A percentile compares a stretch with the other conserved stretches of the same genome.
These are phyloP conservation scores for Forbesichthys papilliferus DNA, from an alignment of 2,113 vertebrate species.

Conservation along the genomic window DNA sequence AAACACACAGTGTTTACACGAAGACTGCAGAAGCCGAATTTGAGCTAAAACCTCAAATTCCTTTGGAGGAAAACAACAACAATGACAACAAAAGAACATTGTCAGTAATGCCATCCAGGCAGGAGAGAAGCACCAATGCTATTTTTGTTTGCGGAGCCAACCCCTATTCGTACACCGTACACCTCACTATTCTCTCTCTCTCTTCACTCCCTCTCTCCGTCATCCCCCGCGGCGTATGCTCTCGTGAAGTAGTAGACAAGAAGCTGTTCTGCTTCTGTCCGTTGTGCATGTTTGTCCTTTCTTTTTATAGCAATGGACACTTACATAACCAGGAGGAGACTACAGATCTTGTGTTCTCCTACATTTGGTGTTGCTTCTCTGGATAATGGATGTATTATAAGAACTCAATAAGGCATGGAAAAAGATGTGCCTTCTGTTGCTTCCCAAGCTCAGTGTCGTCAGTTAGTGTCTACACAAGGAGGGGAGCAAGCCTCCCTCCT, in stretches of 20 bases:
- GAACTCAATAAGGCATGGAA: background rate
- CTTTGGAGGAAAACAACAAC: slow-evolving; percentile 61
- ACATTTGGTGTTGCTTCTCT: background rate
- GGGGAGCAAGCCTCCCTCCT: too few species aligned
- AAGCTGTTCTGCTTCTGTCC: background rate
- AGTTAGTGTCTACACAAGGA: too few species aligned
- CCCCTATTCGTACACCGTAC: background rate
- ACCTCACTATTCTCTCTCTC: background rate
- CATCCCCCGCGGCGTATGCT: slow-evolving; percentile 5
- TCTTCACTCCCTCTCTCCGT: slow-evolving; percentile 9
- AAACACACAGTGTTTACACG: slow-evolving; percentile 84
- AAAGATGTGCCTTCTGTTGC: too few species aligned
- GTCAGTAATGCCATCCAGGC: slow-evolving; percentile 17
- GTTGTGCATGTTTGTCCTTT: background rate
- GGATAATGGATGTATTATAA: background rate
- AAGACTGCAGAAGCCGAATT: slow-evolving; percentile 84
- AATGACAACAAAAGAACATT: slow-evolving; percentile 6
- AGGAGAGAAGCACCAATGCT: background rate
- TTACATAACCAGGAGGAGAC: background rate
- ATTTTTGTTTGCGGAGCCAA: background rate
- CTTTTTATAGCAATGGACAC: background rate
- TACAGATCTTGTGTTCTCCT: background rate
- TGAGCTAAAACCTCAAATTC: slow-evolving; percentile 90
- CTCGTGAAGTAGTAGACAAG: slow-evolving; percentile 3
- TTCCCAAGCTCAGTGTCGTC: too few species aligned